A percentile compares a stretch with the other conserved stretches of the same genome.
phyloP scores from a whole-genome alignment of 2,113 vertebrate genomes.

The Neopipo cinnamomea region DNA sequence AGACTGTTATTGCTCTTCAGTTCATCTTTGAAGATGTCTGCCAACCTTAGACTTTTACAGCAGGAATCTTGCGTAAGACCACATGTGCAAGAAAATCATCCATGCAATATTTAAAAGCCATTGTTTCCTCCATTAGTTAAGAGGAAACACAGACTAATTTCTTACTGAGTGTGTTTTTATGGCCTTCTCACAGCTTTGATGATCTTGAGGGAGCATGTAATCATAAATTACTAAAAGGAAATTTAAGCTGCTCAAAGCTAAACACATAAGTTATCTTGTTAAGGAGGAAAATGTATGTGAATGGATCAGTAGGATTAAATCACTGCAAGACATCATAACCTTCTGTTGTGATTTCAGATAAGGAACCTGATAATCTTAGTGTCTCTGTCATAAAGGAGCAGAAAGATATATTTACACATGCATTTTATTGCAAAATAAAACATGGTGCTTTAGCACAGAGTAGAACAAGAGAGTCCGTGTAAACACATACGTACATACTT shows the following conservation, averaged over 20 bases:
- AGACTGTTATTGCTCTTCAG: not conserved
- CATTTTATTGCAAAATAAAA: not conserved
- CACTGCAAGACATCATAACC: not conserved
- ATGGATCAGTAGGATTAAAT: not conserved
- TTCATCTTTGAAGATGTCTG: slow-evolving; percentile 19
- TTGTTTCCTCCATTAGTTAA: slow-evolving; percentile 57
- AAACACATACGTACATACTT: not conserved
- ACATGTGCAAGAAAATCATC: slow-evolving; percentile 34
- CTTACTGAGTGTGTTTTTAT: slow-evolving; percentile 37
- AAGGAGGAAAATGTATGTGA: not conserved
- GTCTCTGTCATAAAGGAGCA: not conserved
- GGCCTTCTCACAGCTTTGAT: slow-evolving; percentile 30
- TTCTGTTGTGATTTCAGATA: not conserved
- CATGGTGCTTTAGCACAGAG: not conserved
- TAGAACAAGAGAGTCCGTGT: not conserved
- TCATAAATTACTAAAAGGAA: slow-evolving; percentile 18
- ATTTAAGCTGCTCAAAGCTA: not conserved
- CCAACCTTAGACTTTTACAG: slow-evolving; percentile 11
- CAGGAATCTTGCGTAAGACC: slow-evolving; percentile 37
- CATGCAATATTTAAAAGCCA: slow-evolving; percentile 30
- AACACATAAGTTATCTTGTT: not conserved
- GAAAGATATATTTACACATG: not conserved
- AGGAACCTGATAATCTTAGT: not conserved
- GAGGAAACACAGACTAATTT: slow-evolving; percentile 24
- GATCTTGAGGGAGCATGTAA: slow-evolving; percentile 22